Conservation (phyloP, 1,140 invertebrate genomes). For the Drosophila bipectinata region DNA sequence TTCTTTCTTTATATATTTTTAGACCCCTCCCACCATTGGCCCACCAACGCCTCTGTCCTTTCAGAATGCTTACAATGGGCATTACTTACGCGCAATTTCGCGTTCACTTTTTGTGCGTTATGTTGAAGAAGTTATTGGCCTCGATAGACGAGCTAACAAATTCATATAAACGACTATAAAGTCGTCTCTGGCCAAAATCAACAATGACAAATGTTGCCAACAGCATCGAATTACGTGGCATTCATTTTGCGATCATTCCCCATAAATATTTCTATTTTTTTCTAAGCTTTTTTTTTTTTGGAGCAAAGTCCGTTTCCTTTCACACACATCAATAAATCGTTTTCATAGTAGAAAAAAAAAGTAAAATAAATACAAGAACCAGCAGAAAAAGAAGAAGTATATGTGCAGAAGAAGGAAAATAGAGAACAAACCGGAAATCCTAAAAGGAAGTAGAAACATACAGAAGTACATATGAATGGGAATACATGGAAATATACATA, state of each 20-base stretch:
- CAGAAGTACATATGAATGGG: slow-evolving; percentile 21
- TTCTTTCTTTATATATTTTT: slow-evolving; percentile 14
- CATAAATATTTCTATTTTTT: slow-evolving; percentile 65
- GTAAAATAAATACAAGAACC: slow-evolving; percentile 43
- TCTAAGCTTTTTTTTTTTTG: not conserved
- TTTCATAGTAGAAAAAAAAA: slow-evolving; percentile 56
- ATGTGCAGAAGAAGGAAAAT: slow-evolving; percentile 1
- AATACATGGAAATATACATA: not conserved
- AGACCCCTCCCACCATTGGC: slow-evolving; percentile 1
- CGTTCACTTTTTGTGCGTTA: slow-evolving; percentile 67
- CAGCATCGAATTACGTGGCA: slow-evolving; percentile 69
- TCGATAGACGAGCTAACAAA: slow-evolving; percentile 21
- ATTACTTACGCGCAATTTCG: slow-evolving; percentile 79
- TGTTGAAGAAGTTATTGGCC: slow-evolving; percentile 60
- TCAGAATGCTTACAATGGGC: slow-evolving; percentile 46
- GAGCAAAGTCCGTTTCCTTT: slow-evolving; percentile 12
- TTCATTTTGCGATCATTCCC: slow-evolving; percentile 63
- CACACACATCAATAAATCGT: slow-evolving; percentile 63
- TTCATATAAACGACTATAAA: slow-evolving; percentile 34
- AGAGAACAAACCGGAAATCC: slow-evolving; percentile 66
- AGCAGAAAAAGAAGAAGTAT: slow-evolving; percentile 26
- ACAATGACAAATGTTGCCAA: slow-evolving; percentile 72
- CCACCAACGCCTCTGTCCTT: slow-evolving; percentile 10
- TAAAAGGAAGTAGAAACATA: slow-evolving; percentile 43
- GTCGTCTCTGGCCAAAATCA: slow-evolving; percentile 65